Percentiles rank a stretch among this genome's conserved stretches.
Conservation (phyloP, 2,797 vertebrate species). For the Gadopsis bispinosus region DNA sequence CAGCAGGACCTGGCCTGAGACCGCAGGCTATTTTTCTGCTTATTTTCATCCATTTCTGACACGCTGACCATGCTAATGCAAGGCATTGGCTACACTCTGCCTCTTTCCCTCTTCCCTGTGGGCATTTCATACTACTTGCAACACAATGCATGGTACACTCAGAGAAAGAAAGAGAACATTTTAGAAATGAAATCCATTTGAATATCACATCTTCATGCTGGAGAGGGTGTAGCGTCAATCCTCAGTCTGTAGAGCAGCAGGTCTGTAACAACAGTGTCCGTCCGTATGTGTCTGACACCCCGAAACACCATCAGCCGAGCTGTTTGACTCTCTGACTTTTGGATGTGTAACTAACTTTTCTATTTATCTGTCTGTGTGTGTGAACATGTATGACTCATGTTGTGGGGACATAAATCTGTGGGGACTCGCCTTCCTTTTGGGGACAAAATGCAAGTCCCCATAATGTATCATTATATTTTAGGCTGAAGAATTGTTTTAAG, state of each 20-base stretch:
- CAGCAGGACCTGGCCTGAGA: neutral
- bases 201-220: too few species aligned
- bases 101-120: neutral
- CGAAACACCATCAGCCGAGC: neutral
- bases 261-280: slow-evolving; percentile 28
- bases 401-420: too few species aligned
- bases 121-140: neutral
- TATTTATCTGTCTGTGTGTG: slow-evolving; percentile 15
- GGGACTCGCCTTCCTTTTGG: too few species aligned
- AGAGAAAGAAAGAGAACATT: neutral
- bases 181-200: neutral
- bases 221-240: neutral
- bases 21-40: neutral
- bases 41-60: neutral
- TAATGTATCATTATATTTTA: too few species aligned
- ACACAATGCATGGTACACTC: neutral
- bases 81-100: neutral
- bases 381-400: too few species aligned
- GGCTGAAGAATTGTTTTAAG: too few species aligned
- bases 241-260: slow-evolving; percentile 6
- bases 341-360: neutral
- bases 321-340: slow-evolving; percentile 16
- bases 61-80: neutral
- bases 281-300: slow-evolving; percentile 19
- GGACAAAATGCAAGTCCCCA: too few species aligned